Base-by-base conservation (phyloP, 1,140 invertebrate genomes). In the Calliphora vicina region DNA sequence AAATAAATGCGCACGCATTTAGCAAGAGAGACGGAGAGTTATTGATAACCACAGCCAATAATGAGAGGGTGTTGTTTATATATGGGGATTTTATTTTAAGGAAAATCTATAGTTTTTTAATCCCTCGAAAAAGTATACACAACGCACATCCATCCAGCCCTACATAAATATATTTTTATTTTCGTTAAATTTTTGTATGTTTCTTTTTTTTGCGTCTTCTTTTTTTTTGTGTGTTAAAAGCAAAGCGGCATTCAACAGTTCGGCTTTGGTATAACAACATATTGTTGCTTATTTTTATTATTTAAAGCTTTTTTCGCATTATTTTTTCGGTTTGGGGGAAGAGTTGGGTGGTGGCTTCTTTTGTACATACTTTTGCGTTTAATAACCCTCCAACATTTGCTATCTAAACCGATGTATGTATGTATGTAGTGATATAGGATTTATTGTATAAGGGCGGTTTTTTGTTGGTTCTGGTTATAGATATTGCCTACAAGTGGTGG, bases 401-500 rank as follows among this genome's bases (percentile, higher is more conserved):
- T 23, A 23, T 67, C 20, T 23, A 23, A 4, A 17, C 15, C 15
- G 4, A 13, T 57, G 3, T 6, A 17, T n/a, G 50, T 57, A 17
- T 3, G 2, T n/a, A 15, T 57, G n/a, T 57, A n/a, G 15, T 57
- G 35, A 2, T 57, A 57, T 57, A n/a, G 50, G 5, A 23, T 67
- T 67, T 67, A 25, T 12, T 67, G n/a, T 23, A 23, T 67, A 67
- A 67, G 61, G 61, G 61, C 61, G 61, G 61, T 67, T 67, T 57
- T 67, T 67, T 67, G 61, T 67, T 57, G 4, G 13, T 17, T 57
- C 17, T 57, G 1, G 45, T 57, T 57, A n/a, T 57, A 57, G n/a
- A n/a, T 67, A 67, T 67, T 67, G 61, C 61, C 61, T 67, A 67
- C 61, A 67, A 67, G 61, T 67, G 61, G 61, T 67, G 61, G 61